These are phyloP conservation scores for Oncorhynchus clarkii DNA, from an alignment of 2,113 vertebrate genomes.

Conservation along the genomic window DNA sequence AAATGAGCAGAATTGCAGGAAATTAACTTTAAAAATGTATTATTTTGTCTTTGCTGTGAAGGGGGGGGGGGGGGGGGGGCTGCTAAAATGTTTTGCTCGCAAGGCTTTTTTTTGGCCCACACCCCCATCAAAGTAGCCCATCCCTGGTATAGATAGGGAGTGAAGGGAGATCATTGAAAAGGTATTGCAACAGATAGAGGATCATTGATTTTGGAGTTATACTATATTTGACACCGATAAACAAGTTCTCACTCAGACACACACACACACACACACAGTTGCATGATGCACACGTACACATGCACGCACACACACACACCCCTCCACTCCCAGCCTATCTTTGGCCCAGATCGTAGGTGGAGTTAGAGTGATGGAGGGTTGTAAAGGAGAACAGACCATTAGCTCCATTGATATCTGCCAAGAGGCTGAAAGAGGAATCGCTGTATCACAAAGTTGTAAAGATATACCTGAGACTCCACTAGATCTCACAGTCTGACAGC, in stretches of 20 bases:
- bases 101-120: no score
- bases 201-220: constrained; percentile 28
- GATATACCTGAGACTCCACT: constrained; percentile 33
- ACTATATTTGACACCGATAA: constrained; percentile 9
- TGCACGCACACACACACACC: constrained; percentile 1
- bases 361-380: constrained; percentile 26
- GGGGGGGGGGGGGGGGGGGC: no score
- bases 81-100: no score
- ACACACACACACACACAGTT: background rate
- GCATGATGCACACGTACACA: background rate
- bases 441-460: constrained; percentile 45
- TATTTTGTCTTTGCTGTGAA: no score
- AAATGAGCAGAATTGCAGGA: no score
- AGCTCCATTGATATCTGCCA: constrained; percentile 51
- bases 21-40: no score
- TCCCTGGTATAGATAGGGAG: background rate
- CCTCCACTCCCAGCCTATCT: background rate
- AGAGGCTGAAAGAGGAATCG: constrained; percentile 25
- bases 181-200: constrained; percentile 14
- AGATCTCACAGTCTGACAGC: constrained; percentile 23
- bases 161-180: background rate
- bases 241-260: background rate
- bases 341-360: background rate
- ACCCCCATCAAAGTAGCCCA: no score
- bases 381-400: constrained; percentile 42